Evolutionary conservation across 2,797 vertebrate genomes (phyloP), one percentile per base, ranked within the genome.

Genomic region (Oceanodroma leucorhoa): DNA sequence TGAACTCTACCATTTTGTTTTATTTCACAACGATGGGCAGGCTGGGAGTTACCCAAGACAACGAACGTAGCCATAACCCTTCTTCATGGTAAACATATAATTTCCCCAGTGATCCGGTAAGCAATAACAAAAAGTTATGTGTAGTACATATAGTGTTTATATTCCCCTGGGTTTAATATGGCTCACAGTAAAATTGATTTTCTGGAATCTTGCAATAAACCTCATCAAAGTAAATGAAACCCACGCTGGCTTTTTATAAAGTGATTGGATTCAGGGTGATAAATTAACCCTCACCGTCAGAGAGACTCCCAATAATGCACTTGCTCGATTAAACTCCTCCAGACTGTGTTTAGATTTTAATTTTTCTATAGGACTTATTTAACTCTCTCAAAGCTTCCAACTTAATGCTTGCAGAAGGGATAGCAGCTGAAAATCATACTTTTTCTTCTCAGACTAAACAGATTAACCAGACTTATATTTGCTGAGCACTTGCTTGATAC

Each of bases 171-270:
- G 97, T 96, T 98, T 98, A 98, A 98, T 98, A 98, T 96, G 97
- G 94, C 96, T 97, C 95, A 97, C 93, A 91, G 96, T 97, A 97
- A 98, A 98, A 98, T 97, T 98, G 97, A 98, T 98, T 98, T 98
- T 97, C 96, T 97, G 93, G 96, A 98, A 97, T 98, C 97, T 95
- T 96, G 97, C 97, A 98, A 97, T 97, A 97, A 97, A 97, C 96
- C 97, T 97, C 97, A 98, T 98, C 98, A 98, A 97, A 98, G 96
- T 96, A 98, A 98, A 98, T 98, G 97, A 97, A 98, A 98, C 96
- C 91, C 96, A 96, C 19, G 64, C 96, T 97, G 95, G 36, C 96
- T 98, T 95, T 97, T 97, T 97, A 97, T 95, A 95, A 97, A 97
- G 96, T 96, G 96, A 98, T 97, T 97, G 97, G 96, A 97, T 97